phyloP scores from a whole-genome alignment of 1,140 invertebrate species.

The Diplogasteroides magnus region DNA sequence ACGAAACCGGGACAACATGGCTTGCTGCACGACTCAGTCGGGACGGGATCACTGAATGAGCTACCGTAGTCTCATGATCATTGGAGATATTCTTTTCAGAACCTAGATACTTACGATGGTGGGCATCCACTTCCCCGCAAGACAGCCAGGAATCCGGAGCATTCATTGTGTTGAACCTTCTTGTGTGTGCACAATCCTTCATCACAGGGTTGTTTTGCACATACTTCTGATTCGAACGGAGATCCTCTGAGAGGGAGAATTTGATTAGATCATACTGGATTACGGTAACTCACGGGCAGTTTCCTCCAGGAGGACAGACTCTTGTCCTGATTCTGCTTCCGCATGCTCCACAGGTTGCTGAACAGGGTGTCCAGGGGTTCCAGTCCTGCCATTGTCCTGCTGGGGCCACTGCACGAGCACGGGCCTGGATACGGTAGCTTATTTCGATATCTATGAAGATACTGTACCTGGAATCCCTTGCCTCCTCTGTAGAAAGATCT shows the following conservation, averaged over 20 bases:
- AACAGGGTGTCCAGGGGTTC: constrained; percentile 44
- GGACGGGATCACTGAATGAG: constrained; percentile 36
- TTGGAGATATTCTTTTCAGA: not conserved
- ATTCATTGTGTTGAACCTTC: constrained; percentile 33
- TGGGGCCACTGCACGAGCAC: constrained; percentile 37
- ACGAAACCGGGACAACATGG: constrained; percentile 46
- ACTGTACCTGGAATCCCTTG: constrained; percentile 51
- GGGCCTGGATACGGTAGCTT: constrained; percentile 29
- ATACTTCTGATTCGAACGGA: constrained; percentile 46
- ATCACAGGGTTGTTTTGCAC: constrained; percentile 42
- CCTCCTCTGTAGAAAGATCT: constrained; percentile 55
- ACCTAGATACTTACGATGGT: constrained; percentile 7
- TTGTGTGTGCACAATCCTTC: constrained; percentile 50
- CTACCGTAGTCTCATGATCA: not conserved
- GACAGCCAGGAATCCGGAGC: constrained; percentile 41
- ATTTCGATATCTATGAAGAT: not conserved
- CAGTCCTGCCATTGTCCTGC: constrained; percentile 40
- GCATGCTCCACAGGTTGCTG: constrained; percentile 48
- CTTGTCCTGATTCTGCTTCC: constrained; percentile 41
- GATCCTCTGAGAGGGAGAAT: constrained; percentile 40
- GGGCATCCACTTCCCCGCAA: constrained; percentile 21
- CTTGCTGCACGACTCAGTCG: constrained; percentile 42
- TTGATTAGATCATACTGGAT: constrained; percentile 2
- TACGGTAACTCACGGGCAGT: constrained; percentile 44
- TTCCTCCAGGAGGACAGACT: constrained; percentile 39